Percentiles rank a stretch among this genome's conserved stretches.
phyloP scores from a whole-genome alignment of 35 echinoderm and acorn worm genomes.

The Lytechinus variegatus region DNA sequence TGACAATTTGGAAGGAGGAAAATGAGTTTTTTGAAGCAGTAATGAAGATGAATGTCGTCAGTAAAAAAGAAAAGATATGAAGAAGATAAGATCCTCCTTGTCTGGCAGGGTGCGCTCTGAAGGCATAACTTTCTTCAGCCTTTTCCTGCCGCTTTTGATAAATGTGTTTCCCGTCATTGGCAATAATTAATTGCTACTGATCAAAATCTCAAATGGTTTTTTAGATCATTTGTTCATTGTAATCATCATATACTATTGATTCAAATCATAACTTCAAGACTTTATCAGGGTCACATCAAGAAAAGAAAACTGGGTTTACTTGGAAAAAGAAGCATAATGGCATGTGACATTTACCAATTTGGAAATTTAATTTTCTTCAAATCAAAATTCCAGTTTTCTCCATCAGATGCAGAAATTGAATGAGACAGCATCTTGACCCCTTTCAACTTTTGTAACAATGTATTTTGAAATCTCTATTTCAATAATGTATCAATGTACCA shows the following conservation, averaged over 20 bases:
- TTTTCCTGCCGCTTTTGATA: slow-evolving; percentile 42
- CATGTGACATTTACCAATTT: background rate
- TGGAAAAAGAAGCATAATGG: background rate
- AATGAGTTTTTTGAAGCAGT: slow-evolving; percentile 9
- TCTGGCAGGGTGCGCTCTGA: slow-evolving; percentile 30
- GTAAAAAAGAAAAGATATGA: slow-evolving; percentile 31
- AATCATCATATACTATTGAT: slow-evolving; percentile 15
- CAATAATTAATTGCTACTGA: slow-evolving; percentile 27
- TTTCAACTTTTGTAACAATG: too few species aligned
- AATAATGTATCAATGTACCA: too few species aligned
- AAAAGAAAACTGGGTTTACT: slow-evolving; percentile 9
- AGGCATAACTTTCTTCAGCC: slow-evolving; percentile 38
- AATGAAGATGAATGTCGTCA: slow-evolving; percentile 54
- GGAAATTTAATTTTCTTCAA: background rate
- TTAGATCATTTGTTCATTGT: background rate
- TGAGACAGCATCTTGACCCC: background rate
- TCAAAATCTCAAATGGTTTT: background rate
- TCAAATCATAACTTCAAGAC: slow-evolving; percentile 4
- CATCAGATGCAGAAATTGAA: background rate
- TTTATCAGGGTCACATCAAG: slow-evolving; percentile 10
- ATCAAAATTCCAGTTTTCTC: background rate
- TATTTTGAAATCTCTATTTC: too few species aligned
- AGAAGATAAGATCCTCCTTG: slow-evolving; percentile 22
- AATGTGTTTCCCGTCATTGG: slow-evolving; percentile 11
- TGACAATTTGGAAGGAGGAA: slow-evolving; percentile 48